Conservation (phyloP, 2,797 vertebrate species). For the Buphagus erythrorhynchus region DNA sequence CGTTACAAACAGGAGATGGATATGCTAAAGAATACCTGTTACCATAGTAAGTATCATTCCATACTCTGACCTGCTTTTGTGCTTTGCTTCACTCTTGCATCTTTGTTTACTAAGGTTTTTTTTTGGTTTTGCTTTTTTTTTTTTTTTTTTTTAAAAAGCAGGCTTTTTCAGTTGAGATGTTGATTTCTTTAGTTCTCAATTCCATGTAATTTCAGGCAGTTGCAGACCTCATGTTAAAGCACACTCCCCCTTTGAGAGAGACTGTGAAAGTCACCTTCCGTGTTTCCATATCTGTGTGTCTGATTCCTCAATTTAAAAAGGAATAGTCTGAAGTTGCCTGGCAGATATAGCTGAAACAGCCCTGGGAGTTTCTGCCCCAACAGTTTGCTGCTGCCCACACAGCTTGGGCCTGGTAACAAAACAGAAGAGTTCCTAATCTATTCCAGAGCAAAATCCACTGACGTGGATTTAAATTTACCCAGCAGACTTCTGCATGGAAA, state of each 20-base stretch:
- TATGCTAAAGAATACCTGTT: constrained; percentile 99
- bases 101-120: constrained; percentile 54
- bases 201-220: neutral
- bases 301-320: neutral
- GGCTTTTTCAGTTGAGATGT: neutral
- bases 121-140: neutral
- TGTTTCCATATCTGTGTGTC: constrained; percentile 57
- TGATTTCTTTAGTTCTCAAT: neutral
- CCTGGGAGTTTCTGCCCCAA: constrained; percentile 5
- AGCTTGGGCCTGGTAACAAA: neutral
- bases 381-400: neutral
- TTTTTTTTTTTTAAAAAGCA: neutral
- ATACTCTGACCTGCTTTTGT: constrained; percentile 72
- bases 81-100: constrained; percentile 84
- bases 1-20: constrained; percentile 97
- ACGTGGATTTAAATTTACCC: neutral
- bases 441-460: neutral
- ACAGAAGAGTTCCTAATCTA: neutral
- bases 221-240: neutral
- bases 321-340: constrained; percentile 38
- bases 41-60: constrained; percentile 97
- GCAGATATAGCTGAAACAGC: neutral
- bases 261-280: neutral
- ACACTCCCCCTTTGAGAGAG: neutral
- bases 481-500: neutral